Base-by-base conservation (phyloP, 2,888 invertebrate species). In the Endotricha flammealis region DNA sequence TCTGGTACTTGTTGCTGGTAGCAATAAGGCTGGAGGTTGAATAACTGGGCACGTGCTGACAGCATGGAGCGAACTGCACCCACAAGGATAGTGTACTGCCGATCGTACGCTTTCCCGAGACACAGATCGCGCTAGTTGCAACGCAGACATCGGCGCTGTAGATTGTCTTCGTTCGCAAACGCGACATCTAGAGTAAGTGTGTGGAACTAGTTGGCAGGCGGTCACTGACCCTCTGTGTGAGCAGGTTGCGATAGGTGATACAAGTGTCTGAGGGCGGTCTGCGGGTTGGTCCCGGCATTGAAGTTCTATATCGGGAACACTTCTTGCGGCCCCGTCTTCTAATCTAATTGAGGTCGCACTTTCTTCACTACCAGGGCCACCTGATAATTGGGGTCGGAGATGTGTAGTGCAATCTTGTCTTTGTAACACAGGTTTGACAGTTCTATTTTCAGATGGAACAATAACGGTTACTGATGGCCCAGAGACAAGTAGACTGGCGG, bases 401-500 rank as follows among this genome's bases (percentile, higher is more conserved):
- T 91, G 90, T 33, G 95, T 94, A 30, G 95, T 94, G 57, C 95
- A 93, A 82, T 95, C 95, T 82, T 95, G 95, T 50, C 95, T 90
- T 87, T 93, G 95, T 49, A 95, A 87, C 45, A 94, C 92, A 50
- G 95, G 95, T 72, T 95, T 95, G 40, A 89, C 89, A 40, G 88
- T 78, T 64, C 79, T 69, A 46, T 79, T 83, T 47, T 88, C 81
- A 34, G 86, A 69, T 27, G 88, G 82, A 4, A 83, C 79, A 46
- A 85, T 81, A 34, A 86, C 79, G 20, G 85, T 87, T 54, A 90
- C 88, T 6, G 89, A 82, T 28, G 91, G 89, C 36, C 90, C 89
- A 46, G 90, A 90, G 45, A 92, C 91, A 50, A 95, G 88, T 42
- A 95, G 89, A 57, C 94, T 93, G 38, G 93, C 92, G 37, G 94